Conservation (phyloP, 1,140 invertebrate genomes). For the Pseudomyrmex gracilis region DNA sequence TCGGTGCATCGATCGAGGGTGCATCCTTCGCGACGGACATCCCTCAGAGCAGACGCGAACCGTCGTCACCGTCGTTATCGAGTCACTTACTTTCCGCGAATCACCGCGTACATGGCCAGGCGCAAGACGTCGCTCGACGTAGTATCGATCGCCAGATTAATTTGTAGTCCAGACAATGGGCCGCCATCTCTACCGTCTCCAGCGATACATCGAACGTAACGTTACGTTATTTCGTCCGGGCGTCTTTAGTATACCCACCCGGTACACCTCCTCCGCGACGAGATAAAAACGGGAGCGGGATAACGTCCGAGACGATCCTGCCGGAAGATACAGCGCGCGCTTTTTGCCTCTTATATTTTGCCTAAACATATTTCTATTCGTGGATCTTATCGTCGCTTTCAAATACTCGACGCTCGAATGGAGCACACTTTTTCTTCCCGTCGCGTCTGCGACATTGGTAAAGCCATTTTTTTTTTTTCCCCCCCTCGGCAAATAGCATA, state of each 20-base stretch:
- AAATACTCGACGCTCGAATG: conserved; percentile 5
- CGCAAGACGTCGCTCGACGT: conserved; percentile 79
- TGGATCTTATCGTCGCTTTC: conserved; percentile 37
- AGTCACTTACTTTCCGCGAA: conserved; percentile 78
- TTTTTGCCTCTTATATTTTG: conserved; percentile 18
- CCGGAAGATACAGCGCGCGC: conserved; percentile 30
- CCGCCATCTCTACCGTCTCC: conserved; percentile 81
- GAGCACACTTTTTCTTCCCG: conserved; percentile 14
- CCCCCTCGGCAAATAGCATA: neutral
- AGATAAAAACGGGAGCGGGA: conserved; percentile 5
- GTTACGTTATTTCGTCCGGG: conserved; percentile 78
- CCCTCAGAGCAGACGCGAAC: conserved; percentile 52
- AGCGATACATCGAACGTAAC: conserved; percentile 81
- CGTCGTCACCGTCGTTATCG: conserved; percentile 72
- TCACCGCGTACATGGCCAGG: conserved; percentile 76
- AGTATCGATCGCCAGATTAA: conserved; percentile 84
- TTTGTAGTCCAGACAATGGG: conserved; percentile 85
- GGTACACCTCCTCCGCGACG: conserved; percentile 9
- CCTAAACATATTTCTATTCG: conserved; percentile 11
- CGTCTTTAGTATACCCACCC: conserved; percentile 40
- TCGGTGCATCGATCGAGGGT: conserved; percentile 62
- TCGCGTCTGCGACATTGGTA: neutral
- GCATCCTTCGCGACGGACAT: conserved; percentile 48
- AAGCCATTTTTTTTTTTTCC: too few relatives aligned
- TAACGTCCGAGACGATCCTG: conserved; percentile 20